Conservation (phyloP, 2,888 invertebrate species). For the Caenorhabditis sinica region DNA sequence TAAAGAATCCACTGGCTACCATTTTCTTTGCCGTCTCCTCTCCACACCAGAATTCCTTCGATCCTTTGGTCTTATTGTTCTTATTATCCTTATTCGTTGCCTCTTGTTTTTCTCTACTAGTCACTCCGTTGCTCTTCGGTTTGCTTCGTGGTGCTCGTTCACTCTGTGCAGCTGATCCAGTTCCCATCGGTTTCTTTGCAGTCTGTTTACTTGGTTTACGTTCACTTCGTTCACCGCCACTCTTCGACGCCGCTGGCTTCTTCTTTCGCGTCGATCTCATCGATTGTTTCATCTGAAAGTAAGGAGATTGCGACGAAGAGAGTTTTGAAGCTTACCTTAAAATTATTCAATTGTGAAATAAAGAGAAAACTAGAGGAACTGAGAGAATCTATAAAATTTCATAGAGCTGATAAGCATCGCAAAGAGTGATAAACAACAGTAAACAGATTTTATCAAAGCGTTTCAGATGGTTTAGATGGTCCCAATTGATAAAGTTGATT, state of each 20-base stretch:
- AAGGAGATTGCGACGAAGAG: not conserved
- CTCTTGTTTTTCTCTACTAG: conserved; percentile 1
- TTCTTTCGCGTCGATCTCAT: conserved; percentile 38
- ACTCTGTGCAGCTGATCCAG: conserved; percentile 13
- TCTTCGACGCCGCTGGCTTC: conserved; percentile 8
- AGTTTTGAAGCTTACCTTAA: not conserved
- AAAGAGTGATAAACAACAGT: not conserved
- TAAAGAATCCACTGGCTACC: conserved; percentile 27
- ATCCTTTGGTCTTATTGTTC: not conserved
- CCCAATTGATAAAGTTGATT: not conserved
- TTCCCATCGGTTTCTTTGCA: not conserved
- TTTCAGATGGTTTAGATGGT: not conserved
- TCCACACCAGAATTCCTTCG: conserved; percentile 34
- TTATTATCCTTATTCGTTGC: conserved; percentile 15
- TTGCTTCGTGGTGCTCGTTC: conserved; percentile 15
- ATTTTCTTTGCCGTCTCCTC: conserved; percentile 46
- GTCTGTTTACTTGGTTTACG: conserved; percentile 19
- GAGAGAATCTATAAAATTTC: not conserved
- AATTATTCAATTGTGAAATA: conserved; percentile 15
- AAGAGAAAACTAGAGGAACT: not conserved
- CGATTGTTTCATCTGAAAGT: conserved; percentile 36
- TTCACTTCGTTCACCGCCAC: conserved; percentile 23
- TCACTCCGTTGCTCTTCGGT: conserved; percentile 3
- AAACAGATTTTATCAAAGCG: too few species aligned
- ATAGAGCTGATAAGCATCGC: not conserved